Evolutionary conservation across 2,113 vertebrate genomes (phyloP), one percentile per base, ranked within the genome.

Genomic region (Vulpes lagopus): DNA sequence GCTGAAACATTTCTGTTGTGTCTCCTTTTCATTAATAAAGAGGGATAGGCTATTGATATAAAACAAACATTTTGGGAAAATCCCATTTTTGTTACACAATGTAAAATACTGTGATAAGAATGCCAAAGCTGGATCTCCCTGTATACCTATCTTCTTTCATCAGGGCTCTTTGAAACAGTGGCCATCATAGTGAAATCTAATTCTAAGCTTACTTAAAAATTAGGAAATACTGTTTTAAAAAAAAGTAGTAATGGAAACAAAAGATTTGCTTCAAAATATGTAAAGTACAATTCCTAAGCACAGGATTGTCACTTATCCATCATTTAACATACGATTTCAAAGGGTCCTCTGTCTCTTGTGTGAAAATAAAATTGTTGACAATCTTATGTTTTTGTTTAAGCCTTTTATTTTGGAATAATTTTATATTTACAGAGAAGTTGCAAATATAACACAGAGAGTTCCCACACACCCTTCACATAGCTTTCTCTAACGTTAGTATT

Each of bases 401-500:
- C 12, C 64, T 57, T 91, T 86, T 30, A 81, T 64, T 94, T 95
- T 20, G 55, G 19, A 27, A 73, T 65, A 57, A 53, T 51, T 91
- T 57, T 91, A 20, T 94, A 82, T 73, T 88, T 92, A 88, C 11
- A 62, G 8, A 80, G 79, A 86, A 53, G n/a, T 62, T 94, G 20
- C 7, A 73, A 95, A 88, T 20, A 60, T 23, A 88, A 53, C n/a
- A 62, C 5, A 62, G 27, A 91, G 71, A 62, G 7, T 87, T 94
- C 30, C 43, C 20, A 20, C 35, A 11, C 32, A 64, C 22, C 35
- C 23, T 64, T 53, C 2, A 53, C 14, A 35, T 8, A 69, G 11
- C 55, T 79, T 89, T 17, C 22, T 88, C 32, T 86, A 83, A 64
- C 35, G 11, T 82, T 90, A 83, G 81, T 93, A 91, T 95, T 71